phyloP scores from a whole-genome alignment of 2,888 invertebrate species.

The Tetramorium bicarinatum region DNA sequence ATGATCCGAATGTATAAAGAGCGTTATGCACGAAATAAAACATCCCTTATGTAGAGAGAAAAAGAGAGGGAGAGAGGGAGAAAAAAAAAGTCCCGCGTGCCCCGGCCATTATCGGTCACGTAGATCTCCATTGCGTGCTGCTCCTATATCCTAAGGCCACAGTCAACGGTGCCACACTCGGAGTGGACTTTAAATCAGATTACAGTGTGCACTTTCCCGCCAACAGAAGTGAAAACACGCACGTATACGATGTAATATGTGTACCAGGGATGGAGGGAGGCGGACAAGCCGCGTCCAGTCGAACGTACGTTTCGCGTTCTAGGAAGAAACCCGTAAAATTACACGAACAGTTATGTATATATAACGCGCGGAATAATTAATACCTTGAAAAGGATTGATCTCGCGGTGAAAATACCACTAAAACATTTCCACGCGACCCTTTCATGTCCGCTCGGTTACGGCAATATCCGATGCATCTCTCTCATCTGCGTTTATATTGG shows the following conservation, averaged over 20 bases:
- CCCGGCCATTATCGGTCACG: slow-evolving; percentile 63
- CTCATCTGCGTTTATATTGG: slow-evolving; percentile 61
- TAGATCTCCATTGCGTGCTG: slow-evolving; percentile 70
- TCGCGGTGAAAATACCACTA: slow-evolving; percentile 4
- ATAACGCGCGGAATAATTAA: slow-evolving; percentile 15
- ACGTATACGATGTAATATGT: slow-evolving; percentile 42
- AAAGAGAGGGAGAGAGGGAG: background rate
- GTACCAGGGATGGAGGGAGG: background rate
- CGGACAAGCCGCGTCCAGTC: slow-evolving; percentile 39
- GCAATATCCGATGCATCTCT: slow-evolving; percentile 48
- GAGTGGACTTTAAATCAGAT: slow-evolving; percentile 73
- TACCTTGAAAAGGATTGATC: background rate
- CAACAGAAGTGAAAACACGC: slow-evolving; percentile 51
- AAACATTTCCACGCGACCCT: background rate
- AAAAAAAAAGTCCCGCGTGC: slow-evolving; percentile 33
- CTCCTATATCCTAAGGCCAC: slow-evolving; percentile 56
- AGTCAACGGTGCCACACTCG: slow-evolving; percentile 72
- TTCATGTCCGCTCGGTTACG: slow-evolving; percentile 23
- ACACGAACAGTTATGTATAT: background rate
- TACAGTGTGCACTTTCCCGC: slow-evolving; percentile 66
- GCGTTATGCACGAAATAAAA: slow-evolving; percentile 52
- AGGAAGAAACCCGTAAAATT: slow-evolving; percentile 12
- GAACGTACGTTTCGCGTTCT: slow-evolving; percentile 24
- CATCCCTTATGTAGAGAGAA: slow-evolving; percentile 25
- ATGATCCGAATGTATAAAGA: slow-evolving; percentile 55